Percentiles rank a stretch among this genome's conserved stretches.
Evolutionary conservation across 1,140 invertebrate genomes (phyloP).

Genomic region (Drosophila carrolli): DNA sequence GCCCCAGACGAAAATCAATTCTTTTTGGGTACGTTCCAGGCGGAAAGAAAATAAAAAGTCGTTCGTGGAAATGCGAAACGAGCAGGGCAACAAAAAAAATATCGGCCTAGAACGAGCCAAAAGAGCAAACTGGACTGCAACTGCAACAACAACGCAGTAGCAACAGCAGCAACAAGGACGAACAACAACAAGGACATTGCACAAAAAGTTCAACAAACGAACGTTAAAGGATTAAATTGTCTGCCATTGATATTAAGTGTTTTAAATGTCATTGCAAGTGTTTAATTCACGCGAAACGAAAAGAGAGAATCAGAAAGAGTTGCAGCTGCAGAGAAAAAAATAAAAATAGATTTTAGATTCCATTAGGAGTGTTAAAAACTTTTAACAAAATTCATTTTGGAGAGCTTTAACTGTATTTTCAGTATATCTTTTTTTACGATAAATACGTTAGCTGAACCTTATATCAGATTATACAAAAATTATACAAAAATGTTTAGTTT

Average conservation of each 20-base stretch:
- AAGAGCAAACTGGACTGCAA: constrained; percentile 38
- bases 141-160: constrained; percentile 33
- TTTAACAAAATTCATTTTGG: no score
- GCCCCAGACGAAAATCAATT: constrained; percentile 54
- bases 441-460: no score
- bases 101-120: constrained; percentile 45
- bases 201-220: constrained; percentile 76
- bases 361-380: no score
- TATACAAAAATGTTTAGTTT: no score
- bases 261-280: constrained; percentile 81
- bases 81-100: constrained; percentile 57
- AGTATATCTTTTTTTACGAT: no score
- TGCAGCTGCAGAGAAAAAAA: constrained; percentile 2
- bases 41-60: constrained; percentile 46
- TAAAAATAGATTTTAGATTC: no score
- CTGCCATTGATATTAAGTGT: constrained; percentile 80
- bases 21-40: constrained; percentile 28
- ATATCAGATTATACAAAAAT: no score
- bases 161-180: constrained; percentile 28
- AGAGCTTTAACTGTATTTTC: no score
- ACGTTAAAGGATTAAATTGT: constrained; percentile 81
- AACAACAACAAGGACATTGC: constrained; percentile 38
- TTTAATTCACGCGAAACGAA: constrained; percentile 68
- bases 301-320: neutral
- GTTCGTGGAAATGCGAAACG: constrained; percentile 24